phyloP scores from a whole-genome alignment of 30 jellyfish, hydroid and myxozoan genomes.

The Turritopsis dohrnii region DNA sequence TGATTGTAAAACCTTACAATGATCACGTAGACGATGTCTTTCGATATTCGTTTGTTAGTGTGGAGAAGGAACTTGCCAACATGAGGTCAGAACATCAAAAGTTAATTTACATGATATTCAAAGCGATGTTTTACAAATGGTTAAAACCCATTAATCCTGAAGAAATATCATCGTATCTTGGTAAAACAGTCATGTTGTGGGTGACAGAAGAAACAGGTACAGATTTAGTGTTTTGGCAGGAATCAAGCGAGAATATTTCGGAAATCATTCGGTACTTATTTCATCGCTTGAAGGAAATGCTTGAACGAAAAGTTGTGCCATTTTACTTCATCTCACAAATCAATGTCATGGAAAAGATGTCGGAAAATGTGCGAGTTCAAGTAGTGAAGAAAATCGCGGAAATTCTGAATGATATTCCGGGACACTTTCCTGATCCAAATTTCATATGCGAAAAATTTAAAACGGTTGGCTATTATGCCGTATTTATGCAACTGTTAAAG shows the following conservation, averaged over 20 bases:
- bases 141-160: conserved; percentile 25
- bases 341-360: conserved; percentile 7
- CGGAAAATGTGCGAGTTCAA: not conserved
- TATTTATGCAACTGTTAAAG: not conserved
- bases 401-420: not conserved
- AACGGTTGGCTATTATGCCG: not conserved
- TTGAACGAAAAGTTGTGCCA: not conserved
- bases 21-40: not conserved
- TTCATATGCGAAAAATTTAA: not conserved
- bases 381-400: not conserved
- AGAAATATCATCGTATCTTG: conserved; percentile 14
- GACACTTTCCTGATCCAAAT: not conserved
- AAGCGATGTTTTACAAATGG: conserved; percentile 27
- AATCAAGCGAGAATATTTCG: not conserved
- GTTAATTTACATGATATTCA: conserved; percentile 20
- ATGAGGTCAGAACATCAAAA: conserved; percentile 11
- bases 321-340: conserved; percentile 9
- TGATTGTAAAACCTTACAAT: conserved; percentile 14
- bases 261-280: not conserved
- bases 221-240: conserved; percentile 18
- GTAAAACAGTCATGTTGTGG: conserved; percentile 22
- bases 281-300: not conserved
- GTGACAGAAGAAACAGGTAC: conserved; percentile 20
- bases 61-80: conserved; percentile 6
- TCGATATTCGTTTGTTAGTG: conserved; percentile 19